These are phyloP conservation scores for Gobionotothen gibberifrons DNA, from an alignment of 2,797 vertebrate genomes.

Conservation along the genomic window DNA sequence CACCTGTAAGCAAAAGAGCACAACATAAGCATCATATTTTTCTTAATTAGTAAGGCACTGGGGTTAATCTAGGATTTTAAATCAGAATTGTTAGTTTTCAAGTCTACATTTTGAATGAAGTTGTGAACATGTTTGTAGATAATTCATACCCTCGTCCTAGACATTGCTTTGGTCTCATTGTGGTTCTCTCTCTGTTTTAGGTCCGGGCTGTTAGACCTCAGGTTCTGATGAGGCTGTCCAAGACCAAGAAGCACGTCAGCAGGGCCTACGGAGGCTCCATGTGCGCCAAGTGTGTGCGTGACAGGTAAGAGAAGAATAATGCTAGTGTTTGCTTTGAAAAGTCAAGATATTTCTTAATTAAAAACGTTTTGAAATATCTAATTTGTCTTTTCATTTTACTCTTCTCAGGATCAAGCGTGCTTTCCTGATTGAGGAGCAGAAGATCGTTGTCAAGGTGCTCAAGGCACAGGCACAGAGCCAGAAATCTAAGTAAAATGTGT, in stretches of 20 bases:
- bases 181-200: slow-evolving; percentile 70
- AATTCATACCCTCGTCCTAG: too few species aligned
- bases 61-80: background rate
- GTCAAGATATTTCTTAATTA: too few species aligned
- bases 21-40: background rate
- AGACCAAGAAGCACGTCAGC: slow-evolving; percentile 98
- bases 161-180: background rate
- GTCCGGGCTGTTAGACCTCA: slow-evolving; percentile 96
- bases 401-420: slow-evolving; percentile 95
- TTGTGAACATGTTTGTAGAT: background rate
- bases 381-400: slow-evolving; percentile 16
- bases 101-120: background rate
- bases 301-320: slow-evolving; percentile 87
- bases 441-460: slow-evolving; percentile 98
- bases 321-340: background rate
- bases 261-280: slow-evolving; percentile 98
- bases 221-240: slow-evolving; percentile 98
- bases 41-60: background rate
- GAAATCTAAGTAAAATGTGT: slow-evolving; percentile 92
- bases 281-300: slow-evolving; percentile 98
- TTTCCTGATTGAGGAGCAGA: slow-evolving; percentile 99
- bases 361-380: background rate
- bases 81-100: background rate
- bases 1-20: background rate
- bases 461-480: slow-evolving; percentile 99